Evolutionary conservation across 2,113 vertebrate species (phyloP).

Genomic region (Willisornis vidua): DNA sequence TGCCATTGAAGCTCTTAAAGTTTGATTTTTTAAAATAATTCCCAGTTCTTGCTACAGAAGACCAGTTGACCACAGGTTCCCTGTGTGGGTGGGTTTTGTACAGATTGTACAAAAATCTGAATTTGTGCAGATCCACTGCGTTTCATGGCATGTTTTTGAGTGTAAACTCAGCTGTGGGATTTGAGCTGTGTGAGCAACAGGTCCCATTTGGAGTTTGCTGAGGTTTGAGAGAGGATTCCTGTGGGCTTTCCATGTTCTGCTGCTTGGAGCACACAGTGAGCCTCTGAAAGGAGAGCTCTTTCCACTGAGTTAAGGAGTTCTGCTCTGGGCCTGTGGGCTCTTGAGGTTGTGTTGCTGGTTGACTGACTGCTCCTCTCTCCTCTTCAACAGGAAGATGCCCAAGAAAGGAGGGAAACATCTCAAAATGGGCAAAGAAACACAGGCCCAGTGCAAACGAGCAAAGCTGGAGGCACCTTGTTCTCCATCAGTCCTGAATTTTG

Average conservation of each 20-base stretch:
- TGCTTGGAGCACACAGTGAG: background rate
- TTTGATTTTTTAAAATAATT: background rate
- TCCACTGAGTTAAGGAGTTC: background rate
- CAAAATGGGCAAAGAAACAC: background rate
- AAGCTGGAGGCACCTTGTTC: constrained; percentile 32
- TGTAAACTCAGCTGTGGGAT: background rate
- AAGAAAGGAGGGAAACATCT: constrained; percentile 70
- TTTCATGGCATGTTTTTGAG: background rate
- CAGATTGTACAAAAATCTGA: background rate
- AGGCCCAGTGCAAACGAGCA: constrained; percentile 62
- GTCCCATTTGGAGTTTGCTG: background rate
- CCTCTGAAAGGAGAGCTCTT: background rate
- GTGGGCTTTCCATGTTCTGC: background rate
- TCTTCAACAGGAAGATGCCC: constrained; percentile 74
- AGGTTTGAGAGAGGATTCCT: background rate
- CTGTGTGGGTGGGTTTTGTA: background rate
- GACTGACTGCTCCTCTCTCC: background rate
- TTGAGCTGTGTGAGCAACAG: background rate
- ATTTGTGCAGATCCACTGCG: background rate
- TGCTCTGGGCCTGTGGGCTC: background rate
- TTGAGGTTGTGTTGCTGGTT: background rate
- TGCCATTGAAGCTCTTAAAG: background rate
- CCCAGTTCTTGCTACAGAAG: background rate
- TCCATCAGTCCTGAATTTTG: constrained; percentile 62
- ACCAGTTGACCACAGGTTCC: background rate